Evolutionary conservation across 2,797 vertebrate genomes (phyloP), one percentile per base, ranked within the genome.

Genomic region (Cottoperca gobio): DNA sequence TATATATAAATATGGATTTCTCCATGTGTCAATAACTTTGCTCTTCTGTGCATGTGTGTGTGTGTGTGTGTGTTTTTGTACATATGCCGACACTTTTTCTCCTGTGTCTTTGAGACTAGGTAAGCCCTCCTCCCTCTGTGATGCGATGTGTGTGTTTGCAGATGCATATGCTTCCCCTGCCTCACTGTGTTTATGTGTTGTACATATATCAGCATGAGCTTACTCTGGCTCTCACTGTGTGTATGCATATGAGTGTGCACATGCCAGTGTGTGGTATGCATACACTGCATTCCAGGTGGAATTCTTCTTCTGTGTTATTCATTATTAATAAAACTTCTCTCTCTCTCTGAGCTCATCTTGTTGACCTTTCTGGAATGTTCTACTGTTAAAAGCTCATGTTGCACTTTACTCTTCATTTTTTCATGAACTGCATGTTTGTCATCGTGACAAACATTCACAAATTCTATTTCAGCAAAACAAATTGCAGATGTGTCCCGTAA

Each of bases 1-100:
- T 91, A 92, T 93, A 93, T 81, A 92, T 93, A 92, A 90, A 89
- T 90, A 90, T 89, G 77, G 91, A 91, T 92, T 89, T 88, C 74
- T 91, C 76, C 86, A 76, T 79, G 85, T 92, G 88, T 89, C 91
- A 91, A 92, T 93, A 92, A 91, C 80, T 73, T 55, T 70, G 73
- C 60, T 68, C 71, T n/a, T 76, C 54, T 61, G 58, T 59, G 42
- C 78, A 61, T 67, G 23, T 74, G 39, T 43, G 28, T 31, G 61
- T 67, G 23, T 57, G 46, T 50, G 26, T 71, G 80, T 45, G 66
- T 63, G 52, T 59, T 70, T 71, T 48, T 64, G 57, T 69, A 65
- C 52, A 64, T 33, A 74, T 40, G 67, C 62, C 74, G 62, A 59
- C 48, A 65, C 26, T 61, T 78, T 62, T 72, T 59, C 40, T 24